Evolutionary conservation across 1,140 invertebrate species (phyloP).

Genomic region (Aethina tumida): DNA sequence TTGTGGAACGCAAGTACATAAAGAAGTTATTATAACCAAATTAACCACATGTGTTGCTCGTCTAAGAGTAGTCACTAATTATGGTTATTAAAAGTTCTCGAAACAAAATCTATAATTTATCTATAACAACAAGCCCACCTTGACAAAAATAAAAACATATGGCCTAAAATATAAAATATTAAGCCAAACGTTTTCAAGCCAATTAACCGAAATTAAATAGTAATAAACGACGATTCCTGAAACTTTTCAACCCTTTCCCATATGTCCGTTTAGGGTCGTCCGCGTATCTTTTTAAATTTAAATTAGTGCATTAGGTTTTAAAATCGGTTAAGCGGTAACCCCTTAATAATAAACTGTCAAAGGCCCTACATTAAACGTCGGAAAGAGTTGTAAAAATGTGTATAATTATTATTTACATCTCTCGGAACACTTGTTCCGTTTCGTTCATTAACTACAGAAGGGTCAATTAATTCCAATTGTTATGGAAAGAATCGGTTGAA

Average conservation of each 20-base stretch:
- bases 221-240: conserved; percentile 15
- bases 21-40: conserved; percentile 1
- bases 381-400: too few species aligned
- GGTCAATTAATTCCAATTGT: too few species aligned
- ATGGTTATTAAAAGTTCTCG: conserved; percentile 1
- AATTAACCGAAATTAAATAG: conserved; percentile 20
- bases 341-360: too few species aligned
- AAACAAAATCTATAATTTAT: not conserved
- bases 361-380: too few species aligned
- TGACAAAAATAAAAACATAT: conserved; percentile 1
- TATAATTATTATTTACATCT: too few species aligned
- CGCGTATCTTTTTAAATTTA: too few species aligned
- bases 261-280: too few species aligned
- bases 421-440: too few species aligned
- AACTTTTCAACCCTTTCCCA: conserved; percentile 20
- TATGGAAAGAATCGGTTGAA: too few species aligned
- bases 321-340: too few species aligned
- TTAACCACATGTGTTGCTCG: not conserved
- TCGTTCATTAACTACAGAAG: too few species aligned
- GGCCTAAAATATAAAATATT: conserved; percentile 5
- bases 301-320: too few species aligned
- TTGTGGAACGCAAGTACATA: not conserved
- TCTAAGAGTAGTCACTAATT: not conserved
- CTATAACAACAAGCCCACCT: not conserved
- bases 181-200: conserved; percentile 5